Conservation (phyloP, 23 tunicate genomes). For the Diplosoma virens region DNA sequence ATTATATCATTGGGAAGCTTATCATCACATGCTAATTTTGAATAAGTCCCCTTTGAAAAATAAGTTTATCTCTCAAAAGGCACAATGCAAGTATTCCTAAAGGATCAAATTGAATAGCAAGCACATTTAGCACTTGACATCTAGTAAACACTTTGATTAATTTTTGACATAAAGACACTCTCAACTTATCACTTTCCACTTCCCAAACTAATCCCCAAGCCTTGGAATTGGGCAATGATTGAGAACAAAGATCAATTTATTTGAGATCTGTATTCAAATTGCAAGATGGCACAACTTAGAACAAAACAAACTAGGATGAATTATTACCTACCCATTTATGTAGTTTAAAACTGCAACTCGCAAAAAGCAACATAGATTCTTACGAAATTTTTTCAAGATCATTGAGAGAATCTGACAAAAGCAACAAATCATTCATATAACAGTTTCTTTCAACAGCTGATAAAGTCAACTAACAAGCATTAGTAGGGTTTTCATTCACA, state of each 20-base stretch:
- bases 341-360: conserved; percentile 4
- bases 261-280: not conserved
- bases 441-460: not conserved
- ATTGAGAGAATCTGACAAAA: not conserved
- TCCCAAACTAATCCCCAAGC: not conserved
- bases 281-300: not conserved
- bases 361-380: not conserved
- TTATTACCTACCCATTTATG: not conserved
- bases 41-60: not conserved
- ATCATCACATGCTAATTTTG: conserved; percentile 1
- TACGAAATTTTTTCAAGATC: not conserved
- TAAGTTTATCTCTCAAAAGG: not conserved
- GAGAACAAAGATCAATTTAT: not conserved
- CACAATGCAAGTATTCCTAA: not conserved
- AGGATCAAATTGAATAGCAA: not conserved
- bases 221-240: conserved; percentile 10
- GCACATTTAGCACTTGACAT: not conserved
- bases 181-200: not conserved
- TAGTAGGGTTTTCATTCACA: conserved; percentile 4
- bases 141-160: not conserved
- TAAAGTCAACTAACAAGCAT: not conserved
- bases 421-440: not conserved
- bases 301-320: not conserved
- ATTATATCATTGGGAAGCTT: not conserved
- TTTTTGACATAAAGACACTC: not conserved